Percentiles rank a stretch among this genome's conserved stretches.
Conservation (phyloP, 2,888 invertebrate genomes). For the Dinocampus coccinellae region DNA sequence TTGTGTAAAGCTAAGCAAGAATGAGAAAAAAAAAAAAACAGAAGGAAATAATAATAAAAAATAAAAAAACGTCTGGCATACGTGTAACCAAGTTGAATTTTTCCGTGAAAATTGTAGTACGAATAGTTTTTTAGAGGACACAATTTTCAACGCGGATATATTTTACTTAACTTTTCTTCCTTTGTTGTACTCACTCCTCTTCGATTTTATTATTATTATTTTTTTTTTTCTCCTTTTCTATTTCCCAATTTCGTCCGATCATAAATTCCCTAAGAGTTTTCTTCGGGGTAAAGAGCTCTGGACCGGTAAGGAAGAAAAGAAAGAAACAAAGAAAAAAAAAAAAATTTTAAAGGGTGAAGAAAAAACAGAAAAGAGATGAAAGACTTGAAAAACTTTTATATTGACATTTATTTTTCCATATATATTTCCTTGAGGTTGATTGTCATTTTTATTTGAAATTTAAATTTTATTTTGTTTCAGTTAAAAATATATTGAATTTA, state of each 20-base stretch:
- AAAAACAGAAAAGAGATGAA: slow-evolving; percentile 25
- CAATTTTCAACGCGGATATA: slow-evolving; percentile 41
- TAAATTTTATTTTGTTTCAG: background rate
- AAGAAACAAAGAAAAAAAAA: background rate
- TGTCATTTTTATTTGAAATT: slow-evolving; percentile 4
- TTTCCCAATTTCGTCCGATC: slow-evolving; percentile 37
- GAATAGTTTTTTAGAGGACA: slow-evolving; percentile 17
- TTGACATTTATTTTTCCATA: slow-evolving; percentile 22
- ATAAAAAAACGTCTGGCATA: slow-evolving; percentile 38
- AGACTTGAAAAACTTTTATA: background rate
- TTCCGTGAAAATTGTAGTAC: slow-evolving; percentile 18
- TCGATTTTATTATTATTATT: slow-evolving; percentile 19
- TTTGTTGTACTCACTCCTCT: slow-evolving; percentile 8
- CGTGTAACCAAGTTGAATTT: slow-evolving; percentile 36
- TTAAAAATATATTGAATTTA: too few relatives aligned
- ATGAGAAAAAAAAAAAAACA: slow-evolving; percentile 10
- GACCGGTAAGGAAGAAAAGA: background rate
- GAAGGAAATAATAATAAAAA: too few relatives aligned
- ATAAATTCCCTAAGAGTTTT: slow-evolving; percentile 30
- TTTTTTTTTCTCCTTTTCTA: slow-evolving; percentile 5
- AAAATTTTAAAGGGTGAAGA: slow-evolving; percentile 4
- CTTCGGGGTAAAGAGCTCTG: background rate
- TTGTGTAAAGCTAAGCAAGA: slow-evolving; percentile 37
- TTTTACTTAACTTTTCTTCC: slow-evolving; percentile 35
- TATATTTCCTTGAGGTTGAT: slow-evolving; percentile 8